These are phyloP conservation scores for Catharus ustulatus DNA, from an alignment of 2,797 vertebrate genomes.

Conservation along the genomic window DNA sequence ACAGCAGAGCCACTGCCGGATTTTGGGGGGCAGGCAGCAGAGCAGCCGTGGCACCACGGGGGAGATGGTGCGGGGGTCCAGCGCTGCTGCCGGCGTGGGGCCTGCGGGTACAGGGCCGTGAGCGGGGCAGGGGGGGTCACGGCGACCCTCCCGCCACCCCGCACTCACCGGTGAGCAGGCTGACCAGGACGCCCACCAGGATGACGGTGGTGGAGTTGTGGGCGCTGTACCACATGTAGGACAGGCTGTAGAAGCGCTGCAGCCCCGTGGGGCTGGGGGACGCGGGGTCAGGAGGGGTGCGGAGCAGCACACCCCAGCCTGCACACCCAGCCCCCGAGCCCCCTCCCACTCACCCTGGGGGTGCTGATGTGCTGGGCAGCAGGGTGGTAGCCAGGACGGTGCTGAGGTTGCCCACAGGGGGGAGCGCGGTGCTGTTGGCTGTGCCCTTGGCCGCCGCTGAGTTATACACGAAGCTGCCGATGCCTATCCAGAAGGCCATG, in stretches of 20 bases:
- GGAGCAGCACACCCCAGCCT: rapidly evolving
- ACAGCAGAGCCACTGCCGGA: constrained; percentile 81
- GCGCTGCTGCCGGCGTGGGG: constrained; percentile 79
- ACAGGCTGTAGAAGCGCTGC: constrained; percentile 87
- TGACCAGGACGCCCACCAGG: constrained; percentile 90
- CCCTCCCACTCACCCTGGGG: constrained; percentile 71
- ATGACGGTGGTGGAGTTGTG: constrained; percentile 94
- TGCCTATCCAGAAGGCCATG: constrained; percentile 97
- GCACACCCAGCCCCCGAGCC: background rate
- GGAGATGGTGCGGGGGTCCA: constrained; percentile 87
- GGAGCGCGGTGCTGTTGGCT: constrained; percentile 47
- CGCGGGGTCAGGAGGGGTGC: rapidly evolving
- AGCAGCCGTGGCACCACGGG: constrained; percentile 85
- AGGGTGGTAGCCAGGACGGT: constrained; percentile 69
- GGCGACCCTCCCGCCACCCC: rapidly evolving
- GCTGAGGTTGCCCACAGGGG: constrained; percentile 77
- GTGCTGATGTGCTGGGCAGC: constrained; percentile 9
- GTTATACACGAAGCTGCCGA: constrained; percentile 82
- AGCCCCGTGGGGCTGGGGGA: constrained; percentile 81
- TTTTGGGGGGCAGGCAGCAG: constrained; percentile 85
- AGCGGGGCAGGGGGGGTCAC: rapidly evolving
- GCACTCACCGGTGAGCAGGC: constrained; percentile 86
- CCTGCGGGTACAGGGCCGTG: constrained; percentile 61
- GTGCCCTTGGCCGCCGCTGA: background rate
- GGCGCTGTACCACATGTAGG: constrained; percentile 97